Base-by-base conservation (phyloP, 2,113 vertebrate genomes). In the Brachypodius melanocephalos region DNA sequence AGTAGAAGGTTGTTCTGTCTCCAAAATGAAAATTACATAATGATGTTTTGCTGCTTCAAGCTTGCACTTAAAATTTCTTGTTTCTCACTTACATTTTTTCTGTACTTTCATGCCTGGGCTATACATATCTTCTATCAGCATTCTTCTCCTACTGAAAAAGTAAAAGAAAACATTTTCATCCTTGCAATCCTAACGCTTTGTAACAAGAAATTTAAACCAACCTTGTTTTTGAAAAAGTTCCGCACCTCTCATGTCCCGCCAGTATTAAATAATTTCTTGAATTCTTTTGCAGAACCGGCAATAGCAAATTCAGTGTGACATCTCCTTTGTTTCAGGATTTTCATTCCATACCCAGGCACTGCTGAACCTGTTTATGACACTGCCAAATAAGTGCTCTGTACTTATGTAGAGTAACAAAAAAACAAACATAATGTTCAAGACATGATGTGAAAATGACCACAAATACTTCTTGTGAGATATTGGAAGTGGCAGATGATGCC, bases 401-500 rank as follows among this genome's bases (percentile, higher is more conserved):
- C 17, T 81, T 45, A 29, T 52, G 32, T 51, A 76, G 61, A 61
- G 62, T 8, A 46, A 43, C 8, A 4, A 66, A 55, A 76, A 90
- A n/a, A 17, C 69, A 68, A 26, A 42, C 34, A 8, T 3, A 67
- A 81, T 0, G 0, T 22, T 65, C 14, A 61, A 89, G 86, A 63
- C 80, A 21, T 92, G 77, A 85, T 69, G 85, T 84, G 74, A 66
- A 95, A 91, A 89, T 45, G 18, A 72, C 82, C 71, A 40, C 61
- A 80, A 95, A 77, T 25, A 11, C 43, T 61, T 77, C 63, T 66
- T 57, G 14, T 12, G 1, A 17, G 81, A 62, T 59, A 82, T 21
- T 94, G 85, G 62, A 95, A 96, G 92, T 91, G 86, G 89, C 96
- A 97, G 94, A 42, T 17, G 8, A 51, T 20, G 82, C 36, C 13